A percentile compares a stretch with the other conserved stretches of the same genome.
Conservation (phyloP, 2,797 vertebrate species). For the Jordanella pulchra region DNA sequence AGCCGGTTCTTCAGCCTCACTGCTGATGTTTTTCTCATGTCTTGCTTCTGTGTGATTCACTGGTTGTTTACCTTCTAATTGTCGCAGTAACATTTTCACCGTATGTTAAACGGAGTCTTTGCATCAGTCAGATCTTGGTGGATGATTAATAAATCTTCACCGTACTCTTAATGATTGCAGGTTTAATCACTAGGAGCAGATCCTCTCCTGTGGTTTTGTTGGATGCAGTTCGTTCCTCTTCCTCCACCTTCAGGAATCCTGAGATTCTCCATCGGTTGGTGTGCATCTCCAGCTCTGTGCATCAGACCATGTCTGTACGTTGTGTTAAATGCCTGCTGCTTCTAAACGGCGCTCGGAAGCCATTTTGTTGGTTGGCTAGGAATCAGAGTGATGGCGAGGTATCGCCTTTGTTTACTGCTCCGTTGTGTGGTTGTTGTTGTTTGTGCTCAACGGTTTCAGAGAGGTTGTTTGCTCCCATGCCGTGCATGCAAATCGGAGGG, state of each 20-base stretch:
- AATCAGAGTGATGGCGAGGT: slow-evolving; percentile 53
- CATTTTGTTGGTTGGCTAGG: slow-evolving; percentile 69
- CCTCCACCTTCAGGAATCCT: not conserved
- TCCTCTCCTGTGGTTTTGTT: no score
- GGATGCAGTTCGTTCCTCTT: no score
- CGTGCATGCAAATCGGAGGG: slow-evolving; percentile 45
- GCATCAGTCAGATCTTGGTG: not conserved
- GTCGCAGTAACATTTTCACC: not conserved
- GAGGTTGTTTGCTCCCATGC: slow-evolving; percentile 47
- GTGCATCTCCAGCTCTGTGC: not conserved
- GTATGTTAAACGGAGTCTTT: no score
- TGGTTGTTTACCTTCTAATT: not conserved
- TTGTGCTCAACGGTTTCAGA: slow-evolving; percentile 35
- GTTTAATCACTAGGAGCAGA: no score
- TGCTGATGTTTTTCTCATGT: not conserved
- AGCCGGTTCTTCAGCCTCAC: not conserved
- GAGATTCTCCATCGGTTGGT: not conserved
- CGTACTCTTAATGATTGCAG: not conserved
- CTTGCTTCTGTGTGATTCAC: not conserved
- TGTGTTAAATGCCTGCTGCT: no score
- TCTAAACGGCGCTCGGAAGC: slow-evolving; percentile 45
- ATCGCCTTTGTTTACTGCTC: slow-evolving; percentile 63
- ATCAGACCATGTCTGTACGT: no score
- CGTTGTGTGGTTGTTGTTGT: slow-evolving; percentile 52
- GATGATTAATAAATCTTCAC: not conserved